Evolutionary conservation across 1,140 invertebrate species (phyloP), one percentile per base, ranked within the genome.

Genomic region (Coelopa frigida): DNA sequence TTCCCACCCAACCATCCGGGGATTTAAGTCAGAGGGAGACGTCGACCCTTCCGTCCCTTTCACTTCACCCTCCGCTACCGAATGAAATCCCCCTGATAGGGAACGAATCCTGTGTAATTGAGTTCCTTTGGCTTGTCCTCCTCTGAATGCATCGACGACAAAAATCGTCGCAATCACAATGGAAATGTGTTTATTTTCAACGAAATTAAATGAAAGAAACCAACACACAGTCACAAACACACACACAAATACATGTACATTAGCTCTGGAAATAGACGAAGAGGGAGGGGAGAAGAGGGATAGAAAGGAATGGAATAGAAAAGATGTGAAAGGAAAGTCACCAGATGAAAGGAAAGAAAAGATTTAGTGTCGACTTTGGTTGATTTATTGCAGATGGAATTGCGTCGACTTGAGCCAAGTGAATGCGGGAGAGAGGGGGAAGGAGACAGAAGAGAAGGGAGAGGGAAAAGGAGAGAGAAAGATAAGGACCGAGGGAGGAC

Each of bases 351-450:
- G 55, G 32, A 45, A 49, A 44, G 49, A 52, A 64, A 55, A 66
- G 62, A 66, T 66, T 66, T 66, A 66, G 66, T 66, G 62, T 66
- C 62, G 62, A 66, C 62, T 66, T 66, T 66, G 52, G 59, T 63
- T 66, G 62, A 66, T 66, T 66, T 66, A 66, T 66, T 66, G 60
- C 62, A 54, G 62, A 61, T 56, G 66, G 65, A 66, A 66, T 66
- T 66, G 62, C 59, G 62, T 66, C 57, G 60, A 66, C 46, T 44
- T 12, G 52, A 53, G 50, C 54, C 27, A 29, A 29, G 27, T 14
- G 14, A 29, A 8, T 29, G 27, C 27, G 8, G 27, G 27, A 29
- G n/a, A n/a, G n/a, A n/a, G n/a, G n/a, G n/a, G n/a, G n/a, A n/a
- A n/a, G n/a, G n/a, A n/a, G n/a, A n/a, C n/a, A n/a, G n/a, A n/a